Conservation (phyloP, 2,797 vertebrate genomes). For the Enteromius afrohamiltoni region DNA sequence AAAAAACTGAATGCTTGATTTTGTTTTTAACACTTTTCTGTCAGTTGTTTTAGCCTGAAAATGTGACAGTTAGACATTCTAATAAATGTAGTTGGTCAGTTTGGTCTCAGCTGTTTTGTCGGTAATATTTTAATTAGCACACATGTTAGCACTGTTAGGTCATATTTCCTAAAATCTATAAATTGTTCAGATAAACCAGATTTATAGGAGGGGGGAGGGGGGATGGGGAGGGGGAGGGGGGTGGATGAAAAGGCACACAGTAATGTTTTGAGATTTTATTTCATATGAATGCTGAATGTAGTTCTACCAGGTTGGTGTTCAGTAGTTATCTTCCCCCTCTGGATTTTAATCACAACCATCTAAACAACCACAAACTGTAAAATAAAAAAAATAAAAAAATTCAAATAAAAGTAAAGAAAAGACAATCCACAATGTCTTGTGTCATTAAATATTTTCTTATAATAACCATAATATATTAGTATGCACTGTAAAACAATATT, state of each 20-base stretch:
- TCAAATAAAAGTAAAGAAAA: slow-evolving; percentile 66
- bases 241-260: slow-evolving; percentile 42
- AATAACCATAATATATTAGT: slow-evolving; percentile 99
- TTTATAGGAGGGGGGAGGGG: neutral
- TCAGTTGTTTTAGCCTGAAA: neutral
- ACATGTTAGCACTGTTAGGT: neutral
- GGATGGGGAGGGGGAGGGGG: no score
- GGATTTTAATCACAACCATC: slow-evolving; percentile 85
- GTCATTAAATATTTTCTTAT: slow-evolving; percentile 99
- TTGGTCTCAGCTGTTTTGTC: neutral
- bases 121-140: neutral
- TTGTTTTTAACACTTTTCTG: neutral
- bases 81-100: slow-evolving; percentile 9
- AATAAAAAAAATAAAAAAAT: slow-evolving; percentile 58
- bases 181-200: neutral
- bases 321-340: slow-evolving; percentile 88
- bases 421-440: slow-evolving; percentile 89
- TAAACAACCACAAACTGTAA: slow-evolving; percentile 79
- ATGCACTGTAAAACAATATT: slow-evolving; percentile 92
- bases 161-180: neutral
- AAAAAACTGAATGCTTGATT: neutral
- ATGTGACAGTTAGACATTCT: neutral
- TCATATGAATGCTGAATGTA: slow-evolving; percentile 91
- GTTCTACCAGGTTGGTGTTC: slow-evolving; percentile 89
- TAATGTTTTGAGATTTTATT: slow-evolving; percentile 88